A percentile compares a stretch with the other conserved stretches of the same genome.
Evolutionary conservation across 2,888 invertebrate genomes (phyloP).

Genomic region (Amphipyra berbera): DNA sequence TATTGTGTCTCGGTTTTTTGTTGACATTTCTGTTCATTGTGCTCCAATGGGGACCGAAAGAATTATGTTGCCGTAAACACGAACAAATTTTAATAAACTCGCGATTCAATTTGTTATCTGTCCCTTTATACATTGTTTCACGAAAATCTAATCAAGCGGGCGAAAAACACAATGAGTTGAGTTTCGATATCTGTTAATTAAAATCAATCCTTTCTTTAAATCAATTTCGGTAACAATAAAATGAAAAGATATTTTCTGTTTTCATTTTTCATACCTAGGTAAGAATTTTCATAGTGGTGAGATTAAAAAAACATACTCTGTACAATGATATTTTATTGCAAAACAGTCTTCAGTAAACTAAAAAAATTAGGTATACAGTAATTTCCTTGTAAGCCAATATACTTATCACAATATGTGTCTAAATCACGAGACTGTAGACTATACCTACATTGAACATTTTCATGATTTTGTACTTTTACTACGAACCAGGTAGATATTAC

Average conservation of each 20-base stretch:
- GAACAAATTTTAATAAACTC: slow-evolving; percentile 78
- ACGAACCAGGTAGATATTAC: no score
- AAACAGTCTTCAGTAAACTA: no score
- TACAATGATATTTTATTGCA: no score
- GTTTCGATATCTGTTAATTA: slow-evolving; percentile 85
- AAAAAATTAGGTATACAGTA: no score
- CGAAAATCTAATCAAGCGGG: slow-evolving; percentile 82
- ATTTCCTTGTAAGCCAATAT: no score
- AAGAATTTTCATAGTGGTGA: slow-evolving; percentile 5
- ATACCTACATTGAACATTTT: no score
- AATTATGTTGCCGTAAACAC: slow-evolving; percentile 67
- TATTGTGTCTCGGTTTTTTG: slow-evolving; percentile 44
- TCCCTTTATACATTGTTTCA: slow-evolving; percentile 83
- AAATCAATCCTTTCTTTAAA: slow-evolving; percentile 82
- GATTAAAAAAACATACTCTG: no score
- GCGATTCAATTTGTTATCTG: slow-evolving; percentile 82
- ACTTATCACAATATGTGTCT: no score
- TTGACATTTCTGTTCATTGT: slow-evolving; percentile 57
- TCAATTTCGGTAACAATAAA: slow-evolving; percentile 61
- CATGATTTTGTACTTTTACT: no score
- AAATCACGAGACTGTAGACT: no score
- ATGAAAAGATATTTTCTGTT: slow-evolving; percentile 47
- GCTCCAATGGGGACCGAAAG: slow-evolving; percentile 61
- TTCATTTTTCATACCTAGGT: slow-evolving; percentile 18
- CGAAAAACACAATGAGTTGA: slow-evolving; percentile 80